Conservation (phyloP, 2,888 invertebrate species). For the Catonia carolina region DNA sequence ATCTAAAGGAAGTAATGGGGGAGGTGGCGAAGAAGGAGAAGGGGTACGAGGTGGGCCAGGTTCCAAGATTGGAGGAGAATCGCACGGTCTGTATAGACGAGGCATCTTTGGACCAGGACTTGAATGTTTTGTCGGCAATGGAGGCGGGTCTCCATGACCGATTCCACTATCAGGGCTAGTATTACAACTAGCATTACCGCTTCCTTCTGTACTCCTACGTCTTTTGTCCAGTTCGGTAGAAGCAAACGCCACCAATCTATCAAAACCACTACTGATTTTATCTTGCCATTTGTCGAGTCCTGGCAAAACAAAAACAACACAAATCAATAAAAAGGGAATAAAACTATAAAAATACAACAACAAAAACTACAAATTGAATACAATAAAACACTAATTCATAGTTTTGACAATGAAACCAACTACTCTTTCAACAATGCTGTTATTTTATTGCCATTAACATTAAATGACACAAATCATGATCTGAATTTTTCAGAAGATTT, state of each 20-base stretch:
- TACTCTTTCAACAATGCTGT: too few species aligned
- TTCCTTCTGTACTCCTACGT: constrained; percentile 73
- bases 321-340: constrained; percentile 12
- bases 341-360: constrained; percentile 7
- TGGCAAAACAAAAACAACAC: constrained; percentile 20
- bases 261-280: constrained; percentile 87
- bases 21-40: constrained; percentile 45
- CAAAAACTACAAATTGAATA: too few species aligned
- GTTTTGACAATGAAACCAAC: too few species aligned
- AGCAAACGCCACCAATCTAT: constrained; percentile 86
- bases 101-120: constrained; percentile 23
- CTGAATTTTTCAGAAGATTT: too few species aligned
- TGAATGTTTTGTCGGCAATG: constrained; percentile 39
- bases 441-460: too few species aligned
- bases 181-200: constrained; percentile 55
- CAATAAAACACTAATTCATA: too few species aligned
- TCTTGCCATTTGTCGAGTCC: constrained; percentile 87
- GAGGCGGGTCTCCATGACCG: constrained; percentile 59
- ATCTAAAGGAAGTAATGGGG: constrained; percentile 36
- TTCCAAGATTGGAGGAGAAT: constrained; percentile 48
- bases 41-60: constrained; percentile 51
- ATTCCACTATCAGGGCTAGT: constrained; percentile 84
- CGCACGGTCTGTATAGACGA: constrained; percentile 44
- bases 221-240: constrained; percentile 86
- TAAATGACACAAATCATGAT: too few species aligned